phyloP scores from a whole-genome alignment of 2,888 invertebrate genomes.

The Sesamia inferens region DNA sequence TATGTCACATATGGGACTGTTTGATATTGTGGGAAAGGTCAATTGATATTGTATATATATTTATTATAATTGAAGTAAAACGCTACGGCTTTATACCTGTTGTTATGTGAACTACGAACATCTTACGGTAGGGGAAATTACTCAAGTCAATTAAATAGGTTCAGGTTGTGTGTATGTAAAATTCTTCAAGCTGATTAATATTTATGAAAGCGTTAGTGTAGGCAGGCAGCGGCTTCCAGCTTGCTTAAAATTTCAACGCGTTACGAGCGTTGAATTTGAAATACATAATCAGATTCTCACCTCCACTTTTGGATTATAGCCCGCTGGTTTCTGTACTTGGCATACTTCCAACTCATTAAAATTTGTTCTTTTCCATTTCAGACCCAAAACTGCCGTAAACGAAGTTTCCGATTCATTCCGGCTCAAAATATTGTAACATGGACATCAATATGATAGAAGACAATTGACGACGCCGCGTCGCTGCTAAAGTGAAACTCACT shows the following conservation, averaged over 20 bases:
- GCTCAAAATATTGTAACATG: constrained; percentile 50
- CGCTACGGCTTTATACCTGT: constrained; percentile 5
- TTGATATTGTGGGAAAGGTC: constrained; percentile 14
- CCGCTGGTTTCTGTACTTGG: constrained; percentile 33
- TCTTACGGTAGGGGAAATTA: constrained; percentile 19
- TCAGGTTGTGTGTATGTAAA: constrained; percentile 12
- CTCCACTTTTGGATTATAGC: constrained; percentile 18
- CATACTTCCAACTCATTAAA: constrained; percentile 47
- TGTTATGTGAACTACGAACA: constrained; percentile 12
- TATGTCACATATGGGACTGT: constrained; percentile 13
- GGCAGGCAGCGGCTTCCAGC: constrained; percentile 10
- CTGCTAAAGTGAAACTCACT: constrained; percentile 44
- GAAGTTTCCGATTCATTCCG: constrained; percentile 22
- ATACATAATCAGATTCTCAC: constrained; percentile 35
- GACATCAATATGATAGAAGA: constrained; percentile 81
- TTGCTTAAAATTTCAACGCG: constrained; percentile 33
- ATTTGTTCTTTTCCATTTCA: constrained; percentile 71
- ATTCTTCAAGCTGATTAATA: constrained; percentile 28
- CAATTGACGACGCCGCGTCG: constrained; percentile 73
- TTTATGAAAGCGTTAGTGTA: constrained; percentile 23
- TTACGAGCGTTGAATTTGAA: constrained; percentile 32
- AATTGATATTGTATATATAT: constrained; percentile 13
- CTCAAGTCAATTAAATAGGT: constrained; percentile 18
- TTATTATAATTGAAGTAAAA: constrained; percentile 20
- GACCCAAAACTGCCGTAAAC: constrained; percentile 58